Percentiles rank a stretch among this genome's conserved stretches.
Conservation (phyloP, 2,888 invertebrate genomes). For the Amphiduros pacificus region DNA sequence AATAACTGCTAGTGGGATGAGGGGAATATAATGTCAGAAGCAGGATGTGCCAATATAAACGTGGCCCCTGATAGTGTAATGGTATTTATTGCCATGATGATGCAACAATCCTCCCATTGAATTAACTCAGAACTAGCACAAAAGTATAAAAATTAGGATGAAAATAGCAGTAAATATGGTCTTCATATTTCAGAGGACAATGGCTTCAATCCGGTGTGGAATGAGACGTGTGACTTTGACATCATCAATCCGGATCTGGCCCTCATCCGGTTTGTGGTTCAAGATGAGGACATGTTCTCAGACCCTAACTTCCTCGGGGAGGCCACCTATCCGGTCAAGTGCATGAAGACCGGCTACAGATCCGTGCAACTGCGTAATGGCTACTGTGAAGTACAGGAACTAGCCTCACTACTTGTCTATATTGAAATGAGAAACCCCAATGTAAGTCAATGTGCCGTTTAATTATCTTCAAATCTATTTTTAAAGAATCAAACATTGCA, state of each 20-base stretch:
- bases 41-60: too few relatives aligned
- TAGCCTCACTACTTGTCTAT: constrained; percentile 85
- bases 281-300: constrained; percentile 91
- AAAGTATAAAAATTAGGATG: too few relatives aligned
- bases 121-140: too few relatives aligned
- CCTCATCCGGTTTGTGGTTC: constrained; percentile 64
- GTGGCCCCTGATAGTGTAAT: too few relatives aligned
- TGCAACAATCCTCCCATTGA: too few relatives aligned
- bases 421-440: constrained; percentile 68
- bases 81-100: too few relatives aligned
- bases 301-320: constrained; percentile 97
- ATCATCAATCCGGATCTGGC: constrained; percentile 65
- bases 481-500: neutral
- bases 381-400: constrained; percentile 87
- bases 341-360: constrained; percentile 72
- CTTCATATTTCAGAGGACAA: constrained; percentile 67
- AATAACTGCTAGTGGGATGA: too few relatives aligned
- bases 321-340: constrained; percentile 82
- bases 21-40: too few relatives aligned
- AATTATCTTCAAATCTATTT: neutral
- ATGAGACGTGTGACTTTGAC: constrained; percentile 65
- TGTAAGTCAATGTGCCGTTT: constrained; percentile 18
- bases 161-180: neutral
- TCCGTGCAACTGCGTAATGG: constrained; percentile 89
- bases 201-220: constrained; percentile 65